Conservation (phyloP, 2,888 invertebrate genomes). For the Caenorhabditis zanzibari region DNA sequence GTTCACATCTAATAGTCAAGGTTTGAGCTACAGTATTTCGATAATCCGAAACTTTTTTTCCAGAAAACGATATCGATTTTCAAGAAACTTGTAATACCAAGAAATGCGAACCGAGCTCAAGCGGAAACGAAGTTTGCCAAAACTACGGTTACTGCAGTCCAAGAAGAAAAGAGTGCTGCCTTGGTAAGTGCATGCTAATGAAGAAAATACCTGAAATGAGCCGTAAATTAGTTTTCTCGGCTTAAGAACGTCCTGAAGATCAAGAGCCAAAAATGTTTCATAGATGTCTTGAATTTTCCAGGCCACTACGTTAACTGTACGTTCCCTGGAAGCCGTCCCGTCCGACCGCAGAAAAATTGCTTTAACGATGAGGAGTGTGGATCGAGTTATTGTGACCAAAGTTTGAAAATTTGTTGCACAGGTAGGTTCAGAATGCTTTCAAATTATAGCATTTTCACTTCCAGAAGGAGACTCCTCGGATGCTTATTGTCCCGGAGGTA, state of each 20-base stretch:
- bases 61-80: too few relatives aligned
- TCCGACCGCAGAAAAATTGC: slow-evolving; percentile 4
- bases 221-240: too few relatives aligned
- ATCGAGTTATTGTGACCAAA: slow-evolving; percentile 5
- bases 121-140: not conserved
- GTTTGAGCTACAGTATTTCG: too few relatives aligned
- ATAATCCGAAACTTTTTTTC: too few relatives aligned
- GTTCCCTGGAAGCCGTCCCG: not conserved
- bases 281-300: too few relatives aligned
- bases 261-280: too few relatives aligned
- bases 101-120: not conserved
- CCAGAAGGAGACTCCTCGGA: not conserved
- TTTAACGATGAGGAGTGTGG: slow-evolving; percentile 4
- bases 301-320: not conserved
- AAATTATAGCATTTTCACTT: too few relatives aligned
- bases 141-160: slow-evolving; percentile 1
- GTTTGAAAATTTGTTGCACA: slow-evolving; percentile 13
- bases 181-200: not conserved
- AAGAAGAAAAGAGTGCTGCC: not conserved
- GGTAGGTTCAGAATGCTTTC: too few relatives aligned
- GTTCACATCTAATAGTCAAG: too few relatives aligned
- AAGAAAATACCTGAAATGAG: too few relatives aligned
- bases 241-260: too few relatives aligned
- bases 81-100: not conserved
- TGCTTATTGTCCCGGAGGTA: not conserved